These are phyloP conservation scores for Cotesia vestalis DNA, from an alignment of 1,140 invertebrate species.

Conservation along the genomic window DNA sequence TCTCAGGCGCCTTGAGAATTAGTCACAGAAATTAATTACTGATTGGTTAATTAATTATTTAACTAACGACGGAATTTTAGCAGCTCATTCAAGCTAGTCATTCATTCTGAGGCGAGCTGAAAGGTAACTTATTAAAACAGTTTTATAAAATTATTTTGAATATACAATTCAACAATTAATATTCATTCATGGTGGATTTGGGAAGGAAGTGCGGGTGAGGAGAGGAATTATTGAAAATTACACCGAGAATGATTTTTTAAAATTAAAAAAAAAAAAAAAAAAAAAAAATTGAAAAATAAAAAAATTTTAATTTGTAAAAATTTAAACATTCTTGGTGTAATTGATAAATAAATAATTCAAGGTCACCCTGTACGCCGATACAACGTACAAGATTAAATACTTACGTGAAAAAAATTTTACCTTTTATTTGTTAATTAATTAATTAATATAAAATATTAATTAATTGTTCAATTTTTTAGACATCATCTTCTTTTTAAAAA, in stretches of 20 bases:
- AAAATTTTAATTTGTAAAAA: conserved; percentile 8
- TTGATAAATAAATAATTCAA: conserved; percentile 39
- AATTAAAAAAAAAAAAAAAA: neutral
- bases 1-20: conserved; percentile 30
- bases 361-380: conserved; percentile 59
- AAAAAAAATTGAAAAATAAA: neutral
- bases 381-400: conserved; percentile 62
- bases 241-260: too few species aligned
- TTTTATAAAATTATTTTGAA: too few species aligned
- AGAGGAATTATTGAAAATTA: too few species aligned
- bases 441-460: neutral
- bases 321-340: conserved; percentile 19
- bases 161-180: too few species aligned
- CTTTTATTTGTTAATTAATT: neutral
- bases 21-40: conserved; percentile 11
- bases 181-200: neutral
- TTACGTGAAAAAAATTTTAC: conserved; percentile 47
- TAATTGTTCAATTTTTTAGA: neutral
- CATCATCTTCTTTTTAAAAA: conserved; percentile 3
- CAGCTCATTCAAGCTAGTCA: conserved; percentile 28
- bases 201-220: too few species aligned
- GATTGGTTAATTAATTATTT: neutral
- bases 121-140: conserved; percentile 10
- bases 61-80: conserved; percentile 1
- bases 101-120: neutral